Evolutionary conservation across 2,888 invertebrate genomes (phyloP).

Genomic region (Tigriopus californicus): DNA sequence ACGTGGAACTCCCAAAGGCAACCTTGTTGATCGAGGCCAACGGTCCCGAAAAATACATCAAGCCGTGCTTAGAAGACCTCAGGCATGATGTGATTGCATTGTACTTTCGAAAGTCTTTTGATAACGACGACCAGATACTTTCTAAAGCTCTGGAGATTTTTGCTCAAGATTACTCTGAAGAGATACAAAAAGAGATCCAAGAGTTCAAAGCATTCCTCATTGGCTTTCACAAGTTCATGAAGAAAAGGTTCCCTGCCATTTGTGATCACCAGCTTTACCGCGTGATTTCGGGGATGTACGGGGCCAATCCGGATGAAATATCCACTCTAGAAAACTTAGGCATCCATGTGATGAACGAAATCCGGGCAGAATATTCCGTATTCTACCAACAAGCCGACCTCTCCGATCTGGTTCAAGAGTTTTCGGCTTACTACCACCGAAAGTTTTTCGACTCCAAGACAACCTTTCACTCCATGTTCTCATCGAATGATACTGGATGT

Average conservation of each 20-base stretch:
- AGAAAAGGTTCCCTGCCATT: background rate
- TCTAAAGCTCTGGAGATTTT: too few relatives aligned
- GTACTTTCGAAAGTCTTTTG: too few relatives aligned
- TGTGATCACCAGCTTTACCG: constrained; percentile 6
- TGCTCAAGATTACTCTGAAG: too few relatives aligned
- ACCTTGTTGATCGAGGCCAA: background rate
- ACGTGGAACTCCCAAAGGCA: background rate
- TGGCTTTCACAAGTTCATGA: background rate
- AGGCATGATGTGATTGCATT: too few relatives aligned
- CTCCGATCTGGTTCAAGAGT: too few relatives aligned
- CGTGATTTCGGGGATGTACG: background rate
- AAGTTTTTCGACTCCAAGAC: background rate
- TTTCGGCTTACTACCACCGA: background rate
- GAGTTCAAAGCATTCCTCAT: background rate
- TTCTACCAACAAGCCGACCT: too few relatives aligned
- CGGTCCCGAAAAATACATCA: too few relatives aligned
- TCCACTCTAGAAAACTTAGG: background rate
- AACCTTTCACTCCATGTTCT: background rate
- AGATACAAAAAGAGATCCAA: too few relatives aligned
- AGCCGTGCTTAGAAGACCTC: too few relatives aligned
- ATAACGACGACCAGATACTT: too few relatives aligned
- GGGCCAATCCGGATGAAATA: background rate
- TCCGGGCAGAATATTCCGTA: background rate
- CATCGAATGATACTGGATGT: background rate
- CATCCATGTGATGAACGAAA: background rate